Evolutionary conservation across 1,140 invertebrate genomes (phyloP).

Genomic region (Eumaeus atala): DNA sequence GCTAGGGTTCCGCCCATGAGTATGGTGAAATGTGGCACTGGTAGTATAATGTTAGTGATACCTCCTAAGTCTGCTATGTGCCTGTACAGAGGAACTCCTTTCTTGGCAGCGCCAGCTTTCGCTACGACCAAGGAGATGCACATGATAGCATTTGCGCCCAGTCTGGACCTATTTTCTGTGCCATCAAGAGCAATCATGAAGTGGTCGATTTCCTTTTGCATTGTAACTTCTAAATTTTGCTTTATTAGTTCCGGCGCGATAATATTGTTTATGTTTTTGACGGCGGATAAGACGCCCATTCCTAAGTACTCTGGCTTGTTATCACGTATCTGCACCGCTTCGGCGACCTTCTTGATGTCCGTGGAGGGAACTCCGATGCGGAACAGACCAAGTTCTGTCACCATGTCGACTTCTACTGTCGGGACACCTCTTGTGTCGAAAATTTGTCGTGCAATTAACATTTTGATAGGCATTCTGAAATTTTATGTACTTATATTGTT

Average conservation of each 20-base stretch:
- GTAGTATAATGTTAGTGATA: constrained; percentile 91
- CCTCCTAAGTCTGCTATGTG: constrained; percentile 95
- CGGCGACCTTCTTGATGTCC: constrained; percentile 93
- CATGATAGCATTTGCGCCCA: constrained; percentile 97
- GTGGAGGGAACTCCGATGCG: constrained; percentile 96
- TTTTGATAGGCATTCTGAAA: constrained; percentile 83
- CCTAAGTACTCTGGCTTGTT: constrained; percentile 89
- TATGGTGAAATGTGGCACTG: constrained; percentile 97
- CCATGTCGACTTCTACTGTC: constrained; percentile 95
- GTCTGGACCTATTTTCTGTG: constrained; percentile 94
- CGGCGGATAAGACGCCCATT: constrained; percentile 92
- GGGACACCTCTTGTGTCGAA: constrained; percentile 98
- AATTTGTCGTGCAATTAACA: constrained; percentile 94
- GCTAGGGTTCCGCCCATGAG: constrained; percentile 98
- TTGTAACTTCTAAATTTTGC: constrained; percentile 87
- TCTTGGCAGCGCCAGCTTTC: constrained; percentile 96
- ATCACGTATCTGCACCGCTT: constrained; percentile 96
- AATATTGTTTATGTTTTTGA: constrained; percentile 91
- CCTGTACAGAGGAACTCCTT: constrained; percentile 87
- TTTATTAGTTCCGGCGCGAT: constrained; percentile 91
- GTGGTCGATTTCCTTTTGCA: constrained; percentile 93
- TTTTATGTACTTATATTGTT: no score
- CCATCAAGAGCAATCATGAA: constrained; percentile 95
- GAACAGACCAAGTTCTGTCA: constrained; percentile 88
- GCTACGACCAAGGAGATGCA: constrained; percentile 95